These are phyloP conservation scores for Carassius carassius DNA, from an alignment of 2,113 vertebrate species.

Conservation along the genomic window DNA sequence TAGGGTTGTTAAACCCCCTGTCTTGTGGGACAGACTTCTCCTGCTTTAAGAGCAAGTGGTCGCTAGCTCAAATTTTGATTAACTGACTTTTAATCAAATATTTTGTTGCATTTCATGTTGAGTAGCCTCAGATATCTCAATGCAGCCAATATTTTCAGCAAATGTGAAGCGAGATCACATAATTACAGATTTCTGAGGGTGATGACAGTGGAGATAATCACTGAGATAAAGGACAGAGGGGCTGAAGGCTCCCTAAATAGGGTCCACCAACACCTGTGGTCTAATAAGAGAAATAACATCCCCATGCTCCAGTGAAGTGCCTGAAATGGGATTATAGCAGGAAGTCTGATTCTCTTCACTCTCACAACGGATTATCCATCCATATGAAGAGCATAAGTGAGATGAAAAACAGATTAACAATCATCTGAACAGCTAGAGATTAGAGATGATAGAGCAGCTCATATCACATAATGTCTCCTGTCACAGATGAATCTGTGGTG, in stretches of 20 bases:
- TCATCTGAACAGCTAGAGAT: not conserved
- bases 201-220: not conserved
- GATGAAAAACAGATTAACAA: slow-evolving; percentile 16
- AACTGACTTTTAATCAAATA: not conserved
- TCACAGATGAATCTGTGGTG: too few relatives aligned
- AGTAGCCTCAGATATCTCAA: not conserved
- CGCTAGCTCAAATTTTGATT: not conserved
- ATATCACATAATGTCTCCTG: not conserved
- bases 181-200: not conserved
- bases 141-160: not conserved
- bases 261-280: not conserved
- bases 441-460: not conserved
- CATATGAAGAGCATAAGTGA: not conserved
- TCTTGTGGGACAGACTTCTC: not conserved
- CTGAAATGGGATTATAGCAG: not conserved
- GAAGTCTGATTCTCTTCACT: slow-evolving; percentile 29
- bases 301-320: not conserved
- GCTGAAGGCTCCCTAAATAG: not conserved
- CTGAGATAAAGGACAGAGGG: not conserved
- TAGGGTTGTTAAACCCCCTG: not conserved
- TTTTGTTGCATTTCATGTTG: not conserved
- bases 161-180: not conserved
- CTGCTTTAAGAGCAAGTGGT: not conserved
- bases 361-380: not conserved
- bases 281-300: slow-evolving; percentile 1